Evolutionary conservation across 2,888 invertebrate species (phyloP), one percentile per base, ranked within the genome.

Genomic region (Meteorus colon): DNA sequence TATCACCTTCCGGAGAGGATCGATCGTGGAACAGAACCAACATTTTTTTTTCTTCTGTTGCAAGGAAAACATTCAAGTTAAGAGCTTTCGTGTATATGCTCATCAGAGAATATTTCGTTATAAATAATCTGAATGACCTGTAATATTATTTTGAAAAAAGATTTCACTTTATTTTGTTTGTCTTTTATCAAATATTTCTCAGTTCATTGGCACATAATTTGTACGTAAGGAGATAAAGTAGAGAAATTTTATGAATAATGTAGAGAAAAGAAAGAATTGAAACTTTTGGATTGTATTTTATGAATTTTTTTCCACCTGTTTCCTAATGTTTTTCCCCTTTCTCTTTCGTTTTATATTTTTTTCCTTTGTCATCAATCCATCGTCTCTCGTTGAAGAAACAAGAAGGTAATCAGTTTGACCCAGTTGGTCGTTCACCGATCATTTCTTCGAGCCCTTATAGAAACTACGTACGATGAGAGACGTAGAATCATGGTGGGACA

Each of bases 401-500:
- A 78, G 78, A 66, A 75, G 72, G 76, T 78, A 69, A 77, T 81
- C 73, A 75, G 74, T 78, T 79, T 80, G 81, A 78, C 80, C 81
- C 73, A 81, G 74, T 81, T 81, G 55, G 10, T 19, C 60, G 59
- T 76, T 48, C 74, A 74, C 75, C 76, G 74, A 78, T 79, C 77
- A 76, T 76, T 19, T 55, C 75, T 72, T 74, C 74, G 59, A 73
- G 48, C 63, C 67, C 55, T 19, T 65, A 65, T 73, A 48, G 72
- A 71, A 72, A 71, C 48, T 72, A 62, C 63, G 1, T 19, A 55
- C 10, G 19, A 48, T 72, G 65, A 75, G 68, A 55, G 45, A 45
- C 67, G 68, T 68, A 65, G 72, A 78, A 78, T 75, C 72, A 67
- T 59, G 65, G 45, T 63, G 59, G 65, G 73, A 72, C 77, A 74